Percentiles rank a stretch among this genome's conserved stretches.
Conservation (phyloP, 2,888 invertebrate genomes). For the Andricus quercusramuli region DNA sequence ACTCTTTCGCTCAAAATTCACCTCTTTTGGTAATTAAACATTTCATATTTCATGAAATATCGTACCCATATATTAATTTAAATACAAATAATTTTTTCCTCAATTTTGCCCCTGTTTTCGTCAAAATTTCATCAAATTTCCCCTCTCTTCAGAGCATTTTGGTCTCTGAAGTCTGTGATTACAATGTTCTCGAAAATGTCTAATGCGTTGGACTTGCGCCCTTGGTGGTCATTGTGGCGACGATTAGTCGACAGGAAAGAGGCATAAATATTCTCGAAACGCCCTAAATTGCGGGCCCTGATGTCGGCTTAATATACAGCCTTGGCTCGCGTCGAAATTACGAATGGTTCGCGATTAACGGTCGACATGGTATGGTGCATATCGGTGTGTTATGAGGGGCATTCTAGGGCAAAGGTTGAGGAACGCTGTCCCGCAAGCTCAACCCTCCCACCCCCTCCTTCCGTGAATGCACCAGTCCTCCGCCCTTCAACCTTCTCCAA, state of each 20-base stretch:
- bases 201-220: background rate
- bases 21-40: too few relatives aligned
- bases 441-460: constrained; percentile 48
- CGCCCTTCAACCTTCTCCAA: constrained; percentile 52
- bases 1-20: too few relatives aligned
- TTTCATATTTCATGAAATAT: too few relatives aligned
- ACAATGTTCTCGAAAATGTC: background rate
- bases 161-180: too few relatives aligned
- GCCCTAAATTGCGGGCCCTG: constrained; percentile 59
- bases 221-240: constrained; percentile 5
- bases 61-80: too few relatives aligned
- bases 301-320: constrained; percentile 40
- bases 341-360: constrained; percentile 68
- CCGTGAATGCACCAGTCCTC: constrained; percentile 44
- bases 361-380: constrained; percentile 58
- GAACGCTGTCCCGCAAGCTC: constrained; percentile 70
- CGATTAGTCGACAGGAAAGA: background rate
- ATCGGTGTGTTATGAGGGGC: constrained; percentile 67
- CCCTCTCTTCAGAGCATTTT: too few relatives aligned
- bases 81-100: too few relatives aligned
- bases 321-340: constrained; percentile 62
- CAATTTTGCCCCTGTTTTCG: too few relatives aligned
- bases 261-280: constrained; percentile 59
- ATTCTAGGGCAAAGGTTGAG: constrained; percentile 78
- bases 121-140: too few relatives aligned